Base-by-base conservation (phyloP, 2,797 vertebrate genomes). In the Myotis pilosus region DNA sequence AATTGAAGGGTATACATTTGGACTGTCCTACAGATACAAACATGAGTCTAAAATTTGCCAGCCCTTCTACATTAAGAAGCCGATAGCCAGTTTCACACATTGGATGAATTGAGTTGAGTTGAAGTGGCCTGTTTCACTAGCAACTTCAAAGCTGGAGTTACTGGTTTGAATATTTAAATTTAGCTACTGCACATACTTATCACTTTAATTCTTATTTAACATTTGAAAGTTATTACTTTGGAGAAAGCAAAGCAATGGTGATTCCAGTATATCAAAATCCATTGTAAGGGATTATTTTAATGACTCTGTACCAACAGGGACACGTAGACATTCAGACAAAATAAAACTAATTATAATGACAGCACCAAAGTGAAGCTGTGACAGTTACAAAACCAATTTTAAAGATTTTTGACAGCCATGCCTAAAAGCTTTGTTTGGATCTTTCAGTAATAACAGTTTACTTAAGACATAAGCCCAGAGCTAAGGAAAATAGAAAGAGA, bases 371-470 rank as follows among this genome's bases (percentile, higher is more conserved):
- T 89, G 68, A 95, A 95, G 76, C 75, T 72, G 55, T 92, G 92
- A 41, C 94, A 91, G 74, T 93, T 92, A 69, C 60, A 76, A 94
- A 96, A 55, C 87, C 90, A 88, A 38, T 93, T 75, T 89, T 83
- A 96, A 97, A 82, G 83, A 95, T 95, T 96, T 95, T 95, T 93
- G 97, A 95, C 79, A 97, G 64, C 72, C 38, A 0, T 68, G 71
- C 41, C 66, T 97, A 60, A 93, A 97, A 97, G 86, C 87, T 97
- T 96, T 96, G 62, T 95, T 97, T 91, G 78, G 96, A 75, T 94
- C 62, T 94, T 96, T 96, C 66, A 91, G 49, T 75, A 97, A 95
- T 88, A 95, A 74, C 74, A 85, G 53, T 69, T 92, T 98, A 97
- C 91, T 86, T 90, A 96, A 93, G 88, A 92, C 87, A 94, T 96